Evolutionary conservation across 2,797 vertebrate species (phyloP).

Genomic region (Pantherophis vulpinus): DNA sequence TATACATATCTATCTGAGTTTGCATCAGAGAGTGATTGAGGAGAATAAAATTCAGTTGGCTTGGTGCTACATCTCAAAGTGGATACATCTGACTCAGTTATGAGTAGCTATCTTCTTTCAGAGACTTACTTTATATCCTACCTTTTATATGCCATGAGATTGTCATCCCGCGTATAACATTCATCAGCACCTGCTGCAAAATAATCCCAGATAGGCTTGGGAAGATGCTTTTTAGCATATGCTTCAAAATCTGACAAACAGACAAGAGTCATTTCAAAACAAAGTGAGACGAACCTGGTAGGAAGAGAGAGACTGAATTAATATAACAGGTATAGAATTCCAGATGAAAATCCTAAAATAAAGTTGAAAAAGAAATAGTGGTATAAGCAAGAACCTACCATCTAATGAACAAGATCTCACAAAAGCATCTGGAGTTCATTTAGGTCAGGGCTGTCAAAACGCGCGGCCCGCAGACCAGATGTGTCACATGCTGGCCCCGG

Average conservation of each 20-base stretch:
- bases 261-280: constrained; percentile 82
- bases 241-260: constrained; percentile 89
- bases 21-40: background rate
- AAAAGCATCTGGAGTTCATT: background rate
- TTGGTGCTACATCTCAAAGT: background rate
- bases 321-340: background rate
- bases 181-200: constrained; percentile 90
- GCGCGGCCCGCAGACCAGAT: too few relatives aligned
- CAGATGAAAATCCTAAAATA: constrained; percentile 20
- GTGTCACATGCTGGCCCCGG: too few relatives aligned
- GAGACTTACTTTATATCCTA: constrained; percentile 48
- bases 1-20: background rate
- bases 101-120: background rate
- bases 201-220: constrained; percentile 89
- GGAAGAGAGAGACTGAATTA: background rate
- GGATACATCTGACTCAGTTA: too few relatives aligned
- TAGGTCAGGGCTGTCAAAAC: background rate
- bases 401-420: background rate
- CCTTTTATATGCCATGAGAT: constrained; percentile 88
- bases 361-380: background rate
- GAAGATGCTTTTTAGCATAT: constrained; percentile 83
- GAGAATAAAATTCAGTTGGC: background rate
- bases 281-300: constrained; percentile 28
- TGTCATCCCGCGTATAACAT: constrained; percentile 85
- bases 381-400: background rate